Conservation (phyloP, 2,888 invertebrate genomes). For the Cerastoderma edule region DNA sequence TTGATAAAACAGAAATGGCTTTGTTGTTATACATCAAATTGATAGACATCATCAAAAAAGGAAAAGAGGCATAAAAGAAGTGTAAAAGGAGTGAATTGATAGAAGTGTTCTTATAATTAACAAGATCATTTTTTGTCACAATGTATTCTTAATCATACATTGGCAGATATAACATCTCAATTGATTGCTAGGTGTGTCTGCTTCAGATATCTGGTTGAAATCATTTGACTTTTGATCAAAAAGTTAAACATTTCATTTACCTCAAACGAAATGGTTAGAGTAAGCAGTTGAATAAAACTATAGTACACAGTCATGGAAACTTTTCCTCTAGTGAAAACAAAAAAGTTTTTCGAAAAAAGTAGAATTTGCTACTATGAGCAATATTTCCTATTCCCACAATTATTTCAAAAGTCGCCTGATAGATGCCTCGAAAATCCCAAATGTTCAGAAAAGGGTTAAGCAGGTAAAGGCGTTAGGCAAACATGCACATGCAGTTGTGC, state of each 20-base stretch:
- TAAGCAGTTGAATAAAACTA: neutral
- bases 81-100: too few species aligned
- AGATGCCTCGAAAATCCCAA: neutral
- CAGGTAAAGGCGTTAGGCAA: neutral
- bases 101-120: too few species aligned
- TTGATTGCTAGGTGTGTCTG: too few species aligned
- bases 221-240: neutral
- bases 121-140: too few species aligned
- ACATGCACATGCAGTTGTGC: neutral
- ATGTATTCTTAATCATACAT: too few species aligned
- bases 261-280: too few species aligned
- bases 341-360: neutral
- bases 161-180: too few species aligned
- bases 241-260: neutral
- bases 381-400: slow-evolving; percentile 2
- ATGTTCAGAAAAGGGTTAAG: neutral
- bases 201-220: neutral
- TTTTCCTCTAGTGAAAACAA: neutral
- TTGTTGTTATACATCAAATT: too few species aligned
- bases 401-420: neutral
- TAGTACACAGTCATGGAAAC: neutral
- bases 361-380: neutral
- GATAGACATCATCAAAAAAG: too few species aligned
- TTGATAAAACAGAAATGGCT: too few species aligned
- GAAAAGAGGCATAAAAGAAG: too few species aligned